Base-by-base conservation (phyloP, 1,140 invertebrate genomes). In the Cyrtorhinus lividipennis region DNA sequence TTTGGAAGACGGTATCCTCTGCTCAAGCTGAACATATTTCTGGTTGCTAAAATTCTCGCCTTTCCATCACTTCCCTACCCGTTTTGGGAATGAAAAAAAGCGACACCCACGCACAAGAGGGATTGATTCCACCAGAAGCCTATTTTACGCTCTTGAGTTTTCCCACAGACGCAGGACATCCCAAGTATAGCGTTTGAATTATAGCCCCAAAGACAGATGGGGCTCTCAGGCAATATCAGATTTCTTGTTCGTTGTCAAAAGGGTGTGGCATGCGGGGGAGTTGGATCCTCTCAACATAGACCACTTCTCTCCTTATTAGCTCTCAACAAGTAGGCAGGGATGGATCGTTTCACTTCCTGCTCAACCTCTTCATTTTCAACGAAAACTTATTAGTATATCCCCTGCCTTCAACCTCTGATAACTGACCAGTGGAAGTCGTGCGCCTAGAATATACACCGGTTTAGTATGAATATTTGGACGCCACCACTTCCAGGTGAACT, bases 221-320 rank as follows among this genome's bases (percentile, higher is more conserved):
- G 48, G 20, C 48, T 53, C 48, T 20, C 48, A 38, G 48, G 48
- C 48, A 53, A 22, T 53, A 53, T 53, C 48, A 20, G 48, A 53
- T 53, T 53, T 53, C 48, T 53, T 8, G 48, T 53, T 53, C 48
- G 48, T 53, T 53, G 48, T 53, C 48, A 20, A 20, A 22, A 12
- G 10, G 48, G 48, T 53, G 48, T 22, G 48, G 10, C 48, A 20
- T 22, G 48, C 48, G 12, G 48, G 20, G 48, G 30, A 38, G 30
- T 5, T 15, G 5, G 30, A n/a, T n/a, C n/a, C n/a, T 38, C 30
- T 38, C 30, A n/a, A n/a, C n/a, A 38, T 15, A 38, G 15, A 38
- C 30, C 30, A 38, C 30, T 38, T 15, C 30, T 38, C 30, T 38
- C 30, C 30, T 38, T 8, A 38, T 38, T 38, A 38, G 30, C 30